These are phyloP conservation scores for Oreohelix idahoensis DNA, from an alignment of 1,140 invertebrate species.

Conservation along the genomic window DNA sequence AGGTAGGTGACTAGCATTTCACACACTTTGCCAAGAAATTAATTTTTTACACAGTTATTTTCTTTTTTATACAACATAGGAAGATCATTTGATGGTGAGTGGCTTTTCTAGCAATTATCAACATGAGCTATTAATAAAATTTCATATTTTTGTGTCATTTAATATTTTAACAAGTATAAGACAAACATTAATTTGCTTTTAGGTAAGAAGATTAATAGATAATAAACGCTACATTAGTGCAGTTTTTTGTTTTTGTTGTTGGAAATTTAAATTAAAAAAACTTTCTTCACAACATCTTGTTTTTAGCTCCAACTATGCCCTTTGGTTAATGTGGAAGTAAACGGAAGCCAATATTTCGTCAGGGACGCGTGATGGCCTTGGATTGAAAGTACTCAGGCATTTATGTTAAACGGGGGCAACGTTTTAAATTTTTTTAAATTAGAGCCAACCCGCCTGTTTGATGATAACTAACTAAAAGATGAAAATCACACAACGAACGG, in stretches of 20 bases:
- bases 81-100: constrained; percentile 23
- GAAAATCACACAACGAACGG: neutral
- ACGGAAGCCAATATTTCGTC: neutral
- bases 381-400: constrained; percentile 38
- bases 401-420: constrained; percentile 1
- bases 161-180: too few species aligned
- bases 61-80: neutral
- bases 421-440: neutral
- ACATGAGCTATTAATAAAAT: neutral
- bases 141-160: neutral
- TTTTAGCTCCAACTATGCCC: too few species aligned
- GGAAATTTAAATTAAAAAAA: too few species aligned
- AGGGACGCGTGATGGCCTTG: constrained; percentile 23
- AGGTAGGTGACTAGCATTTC: neutral
- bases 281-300: too few species aligned
- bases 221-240: too few species aligned
- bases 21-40: neutral
- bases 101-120: constrained; percentile 3
- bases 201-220: too few species aligned
- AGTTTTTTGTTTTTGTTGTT: too few species aligned
- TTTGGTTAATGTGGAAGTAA: neutral
- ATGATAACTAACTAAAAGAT: neutral
- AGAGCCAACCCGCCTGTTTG: neutral
- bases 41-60: too few species aligned
- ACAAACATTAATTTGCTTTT: too few species aligned